phyloP scores from a whole-genome alignment of 2,113 vertebrate species.

The Mesembrinibis cayennensis region DNA sequence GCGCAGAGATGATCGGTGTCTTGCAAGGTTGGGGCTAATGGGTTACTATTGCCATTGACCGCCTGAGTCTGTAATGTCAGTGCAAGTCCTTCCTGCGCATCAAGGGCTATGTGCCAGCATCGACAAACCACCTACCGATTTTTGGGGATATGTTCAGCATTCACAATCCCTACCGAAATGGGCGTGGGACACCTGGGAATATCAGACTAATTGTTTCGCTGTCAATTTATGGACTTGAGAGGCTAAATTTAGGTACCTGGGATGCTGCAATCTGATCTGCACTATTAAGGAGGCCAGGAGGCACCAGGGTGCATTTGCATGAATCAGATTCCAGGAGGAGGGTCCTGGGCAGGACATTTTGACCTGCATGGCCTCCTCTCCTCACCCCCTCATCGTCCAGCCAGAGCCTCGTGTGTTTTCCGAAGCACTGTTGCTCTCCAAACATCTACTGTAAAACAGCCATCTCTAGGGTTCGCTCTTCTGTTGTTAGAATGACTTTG shows the following conservation, averaged over 20 bases:
- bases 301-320: not conserved
- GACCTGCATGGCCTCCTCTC: not conserved
- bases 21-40: not conserved
- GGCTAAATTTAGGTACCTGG: not conserved
- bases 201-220: not conserved
- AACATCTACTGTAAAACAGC: not conserved
- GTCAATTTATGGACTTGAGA: not conserved
- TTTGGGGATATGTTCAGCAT: not conserved
- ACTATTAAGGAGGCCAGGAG: not conserved
- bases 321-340: not conserved
- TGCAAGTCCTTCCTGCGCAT: not conserved
- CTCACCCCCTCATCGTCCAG: not conserved
- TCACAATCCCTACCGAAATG: not conserved
- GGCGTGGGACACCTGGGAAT: not conserved
- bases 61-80: not conserved
- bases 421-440: not conserved
- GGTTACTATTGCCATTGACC: not conserved
- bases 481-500: not conserved
- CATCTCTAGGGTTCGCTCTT: not conserved
- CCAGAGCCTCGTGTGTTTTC: rapidly evolving
- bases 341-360: not conserved
- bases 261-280: not conserved
- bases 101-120: not conserved
- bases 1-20: not conserved
- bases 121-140: rapidly evolving